These are phyloP conservation scores for Istiophorus platypterus DNA, from an alignment of 2,113 vertebrate species.

Conservation along the genomic window DNA sequence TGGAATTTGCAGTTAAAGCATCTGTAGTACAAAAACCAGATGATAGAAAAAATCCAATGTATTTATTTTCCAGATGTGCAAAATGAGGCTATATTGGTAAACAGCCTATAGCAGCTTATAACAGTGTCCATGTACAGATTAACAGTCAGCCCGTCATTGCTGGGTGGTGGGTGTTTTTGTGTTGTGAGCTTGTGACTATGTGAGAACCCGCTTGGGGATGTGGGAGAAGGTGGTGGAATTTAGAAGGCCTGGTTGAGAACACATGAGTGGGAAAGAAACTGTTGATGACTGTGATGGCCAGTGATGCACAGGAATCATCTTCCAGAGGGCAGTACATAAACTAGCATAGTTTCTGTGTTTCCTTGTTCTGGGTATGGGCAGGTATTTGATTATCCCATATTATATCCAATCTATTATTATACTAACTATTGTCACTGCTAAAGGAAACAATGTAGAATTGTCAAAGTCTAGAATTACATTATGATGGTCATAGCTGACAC, in stretches of 20 bases:
- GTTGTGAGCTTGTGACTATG: neutral
- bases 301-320: conserved; percentile 8
- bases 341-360: neutral
- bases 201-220: neutral
- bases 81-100: conserved; percentile 11
- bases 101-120: neutral
- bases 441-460: conserved; percentile 1
- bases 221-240: neutral
- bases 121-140: conserved; percentile 22
- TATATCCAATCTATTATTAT: neutral
- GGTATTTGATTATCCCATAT: neutral
- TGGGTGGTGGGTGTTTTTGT: neutral
- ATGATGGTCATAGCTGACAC: neutral
- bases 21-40: neutral
- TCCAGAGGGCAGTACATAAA: neutral
- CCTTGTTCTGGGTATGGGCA: neutral
- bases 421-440: neutral
- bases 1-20: neutral
- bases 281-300: neutral
- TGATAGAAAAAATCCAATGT: neutral
- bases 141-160: conserved; percentile 12
- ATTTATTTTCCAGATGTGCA: conserved; percentile 1
- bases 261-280: neutral
- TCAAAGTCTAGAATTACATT: conserved; percentile 5
- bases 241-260: neutral